phyloP scores from a whole-genome alignment of 2,797 vertebrate genomes.

The Sternotherus odoratus region DNA sequence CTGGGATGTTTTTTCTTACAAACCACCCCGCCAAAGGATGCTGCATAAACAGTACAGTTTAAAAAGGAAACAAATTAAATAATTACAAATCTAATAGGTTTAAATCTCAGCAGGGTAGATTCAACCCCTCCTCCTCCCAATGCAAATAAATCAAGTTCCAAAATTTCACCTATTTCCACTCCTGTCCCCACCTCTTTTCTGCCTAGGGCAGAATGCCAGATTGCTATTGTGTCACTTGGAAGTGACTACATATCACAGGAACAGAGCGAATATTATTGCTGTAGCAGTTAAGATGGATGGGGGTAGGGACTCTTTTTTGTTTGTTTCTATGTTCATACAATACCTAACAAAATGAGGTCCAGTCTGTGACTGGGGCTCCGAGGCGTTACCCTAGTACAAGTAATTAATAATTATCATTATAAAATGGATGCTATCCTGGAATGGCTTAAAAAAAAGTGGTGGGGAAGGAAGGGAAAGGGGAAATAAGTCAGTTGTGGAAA shows the following conservation, averaged over 20 bases:
- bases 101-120: neutral
- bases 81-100: neutral
- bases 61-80: slow-evolving; percentile 12
- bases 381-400: neutral
- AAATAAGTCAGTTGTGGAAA: neutral
- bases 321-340: neutral
- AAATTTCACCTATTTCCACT: neutral
- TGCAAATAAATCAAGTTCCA: neutral
- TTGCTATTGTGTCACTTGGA: neutral
- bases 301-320: neutral
- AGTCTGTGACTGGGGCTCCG: neutral
- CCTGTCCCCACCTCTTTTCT: neutral
- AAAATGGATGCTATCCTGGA: too few species aligned
- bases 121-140: neutral
- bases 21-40: neutral
- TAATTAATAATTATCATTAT: neutral
- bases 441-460: neutral
- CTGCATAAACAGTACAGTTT: neutral
- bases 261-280: neutral
- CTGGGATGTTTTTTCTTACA: neutral
- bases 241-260: neutral
- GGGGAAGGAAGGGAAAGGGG: neutral
- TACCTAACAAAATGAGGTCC: neutral
- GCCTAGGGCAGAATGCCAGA: neutral
- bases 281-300: neutral